A percentile compares a stretch with the other conserved stretches of the same genome.
Conservation (phyloP, 2,888 invertebrate genomes). For the Scaptomyza polygonia region DNA sequence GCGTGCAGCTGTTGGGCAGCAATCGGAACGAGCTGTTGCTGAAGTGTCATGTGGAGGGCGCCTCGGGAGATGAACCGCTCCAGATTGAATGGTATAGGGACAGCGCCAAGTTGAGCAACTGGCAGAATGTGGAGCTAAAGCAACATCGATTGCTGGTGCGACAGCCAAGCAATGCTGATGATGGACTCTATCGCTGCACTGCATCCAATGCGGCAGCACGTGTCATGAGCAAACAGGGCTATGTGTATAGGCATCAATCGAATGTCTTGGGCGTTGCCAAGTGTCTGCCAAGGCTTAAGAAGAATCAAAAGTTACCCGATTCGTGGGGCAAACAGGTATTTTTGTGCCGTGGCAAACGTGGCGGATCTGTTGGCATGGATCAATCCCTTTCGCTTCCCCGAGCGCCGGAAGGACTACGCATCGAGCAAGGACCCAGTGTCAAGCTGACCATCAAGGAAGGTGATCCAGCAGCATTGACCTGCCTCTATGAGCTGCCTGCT, state of each 20-base stretch:
- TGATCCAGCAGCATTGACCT: slow-evolving; percentile 87
- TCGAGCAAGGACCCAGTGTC: slow-evolving; percentile 78
- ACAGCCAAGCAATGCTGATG: slow-evolving; percentile 85
- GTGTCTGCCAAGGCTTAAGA: slow-evolving; percentile 80
- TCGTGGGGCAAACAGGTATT: slow-evolving; percentile 77
- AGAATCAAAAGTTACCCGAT: slow-evolving; percentile 73
- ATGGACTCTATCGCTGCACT: slow-evolving; percentile 90
- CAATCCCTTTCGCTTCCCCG: slow-evolving; percentile 44
- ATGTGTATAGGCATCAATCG: slow-evolving; percentile 54
- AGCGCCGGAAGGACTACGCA: slow-evolving; percentile 58
- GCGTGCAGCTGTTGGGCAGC: slow-evolving; percentile 79
- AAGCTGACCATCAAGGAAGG: slow-evolving; percentile 87
- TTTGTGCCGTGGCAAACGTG: slow-evolving; percentile 83
- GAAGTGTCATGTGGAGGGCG: slow-evolving; percentile 83
- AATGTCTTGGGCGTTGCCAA: slow-evolving; percentile 41
- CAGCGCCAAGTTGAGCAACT: slow-evolving; percentile 86
- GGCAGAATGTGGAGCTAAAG: slow-evolving; percentile 86
- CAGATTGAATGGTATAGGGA: slow-evolving; percentile 85
- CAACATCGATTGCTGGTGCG: slow-evolving; percentile 81
- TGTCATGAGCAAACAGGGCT: slow-evolving; percentile 82
- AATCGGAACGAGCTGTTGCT: slow-evolving; percentile 81
- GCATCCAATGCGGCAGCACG: slow-evolving; percentile 89
- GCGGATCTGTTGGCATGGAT: slow-evolving; percentile 65
- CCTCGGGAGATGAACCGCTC: slow-evolving; percentile 77
- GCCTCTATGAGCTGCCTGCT: slow-evolving; percentile 85